Evolutionary conservation across 2,888 invertebrate species (phyloP).

Genomic region (Meandrusa payeni): DNA sequence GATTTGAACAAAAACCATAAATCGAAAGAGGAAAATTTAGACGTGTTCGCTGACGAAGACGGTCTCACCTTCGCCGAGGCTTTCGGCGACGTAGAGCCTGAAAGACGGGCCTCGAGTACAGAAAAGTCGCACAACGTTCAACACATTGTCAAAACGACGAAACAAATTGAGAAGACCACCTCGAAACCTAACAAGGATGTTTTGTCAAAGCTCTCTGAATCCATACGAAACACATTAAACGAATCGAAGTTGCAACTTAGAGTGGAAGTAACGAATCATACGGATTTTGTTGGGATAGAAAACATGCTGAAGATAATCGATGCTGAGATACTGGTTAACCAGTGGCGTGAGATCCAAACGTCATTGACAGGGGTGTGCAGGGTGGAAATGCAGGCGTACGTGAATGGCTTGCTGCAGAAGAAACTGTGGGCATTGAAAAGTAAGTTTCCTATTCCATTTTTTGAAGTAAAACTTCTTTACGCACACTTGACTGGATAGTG

Average conservation of each 20-base stretch:
- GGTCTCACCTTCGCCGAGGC: conserved; percentile 64
- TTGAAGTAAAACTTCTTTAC: no score
- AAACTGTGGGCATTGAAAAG: conserved; percentile 86
- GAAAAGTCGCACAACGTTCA: conserved; percentile 73
- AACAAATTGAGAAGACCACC: conserved; percentile 48
- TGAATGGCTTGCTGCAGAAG: conserved; percentile 78
- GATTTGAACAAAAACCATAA: conserved; percentile 41
- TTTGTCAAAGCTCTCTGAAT: conserved; percentile 54
- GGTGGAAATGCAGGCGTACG: conserved; percentile 80
- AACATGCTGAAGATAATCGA: conserved; percentile 79
- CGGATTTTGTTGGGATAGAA: conserved; percentile 59
- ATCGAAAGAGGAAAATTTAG: conserved; percentile 54
- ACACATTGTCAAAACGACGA: conserved; percentile 65
- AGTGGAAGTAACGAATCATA: conserved; percentile 32
- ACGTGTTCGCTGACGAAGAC: conserved; percentile 65
- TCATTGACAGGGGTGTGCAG: conserved; percentile 74
- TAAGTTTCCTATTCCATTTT: conserved; percentile 63
- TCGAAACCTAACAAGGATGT: conserved; percentile 51
- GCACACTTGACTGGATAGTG: no score
- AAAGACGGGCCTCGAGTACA: conserved; percentile 49
- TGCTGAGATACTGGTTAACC: conserved; percentile 75
- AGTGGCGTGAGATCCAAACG: conserved; percentile 76
- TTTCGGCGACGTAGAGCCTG: conserved; percentile 47
- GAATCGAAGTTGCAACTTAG: conserved; percentile 54
- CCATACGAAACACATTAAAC: conserved; percentile 57